Evolutionary conservation across 2,797 vertebrate species (phyloP).

Genomic region (Acestrorhynchus altus): DNA sequence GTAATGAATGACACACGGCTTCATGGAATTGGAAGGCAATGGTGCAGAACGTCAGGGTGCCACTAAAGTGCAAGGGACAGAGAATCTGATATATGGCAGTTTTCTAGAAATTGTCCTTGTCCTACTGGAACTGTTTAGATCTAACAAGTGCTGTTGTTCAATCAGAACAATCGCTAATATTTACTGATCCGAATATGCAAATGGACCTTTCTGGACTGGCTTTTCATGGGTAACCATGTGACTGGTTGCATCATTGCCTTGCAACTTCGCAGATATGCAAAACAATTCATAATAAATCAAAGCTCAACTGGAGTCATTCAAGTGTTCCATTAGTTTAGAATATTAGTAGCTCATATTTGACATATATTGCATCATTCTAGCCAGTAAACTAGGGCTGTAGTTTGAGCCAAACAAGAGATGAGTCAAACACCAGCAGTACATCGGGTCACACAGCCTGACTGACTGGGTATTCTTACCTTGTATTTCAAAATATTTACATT

Average conservation of each 20-base stretch:
- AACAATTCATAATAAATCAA: not conserved
- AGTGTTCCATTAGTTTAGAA: not conserved
- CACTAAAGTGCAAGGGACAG: not conserved
- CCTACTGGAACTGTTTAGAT: not conserved
- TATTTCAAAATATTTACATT: too few relatives aligned
- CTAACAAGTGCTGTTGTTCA: not conserved
- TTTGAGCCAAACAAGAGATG: too few relatives aligned
- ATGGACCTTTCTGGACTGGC: too few relatives aligned
- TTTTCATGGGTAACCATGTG: too few relatives aligned
- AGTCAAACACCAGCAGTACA: too few relatives aligned
- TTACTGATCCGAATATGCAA: not conserved
- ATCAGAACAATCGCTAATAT: not conserved
- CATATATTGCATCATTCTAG: too few relatives aligned
- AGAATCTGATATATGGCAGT: not conserved
- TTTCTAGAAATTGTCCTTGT: not conserved
- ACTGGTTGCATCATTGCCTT: too few relatives aligned
- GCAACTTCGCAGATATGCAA: not conserved
- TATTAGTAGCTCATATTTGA: too few relatives aligned
- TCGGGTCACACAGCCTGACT: too few relatives aligned
- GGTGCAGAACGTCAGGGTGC: not conserved
- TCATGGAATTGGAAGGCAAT: slow-evolving; percentile 10
- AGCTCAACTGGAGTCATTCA: not conserved
- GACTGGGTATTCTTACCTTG: too few relatives aligned
- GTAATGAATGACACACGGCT: slow-evolving; percentile 12
- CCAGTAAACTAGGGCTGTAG: too few relatives aligned